Evolutionary conservation across 2,113 vertebrate genomes (phyloP).

Genomic region (Gymnarchus niloticus): DNA sequence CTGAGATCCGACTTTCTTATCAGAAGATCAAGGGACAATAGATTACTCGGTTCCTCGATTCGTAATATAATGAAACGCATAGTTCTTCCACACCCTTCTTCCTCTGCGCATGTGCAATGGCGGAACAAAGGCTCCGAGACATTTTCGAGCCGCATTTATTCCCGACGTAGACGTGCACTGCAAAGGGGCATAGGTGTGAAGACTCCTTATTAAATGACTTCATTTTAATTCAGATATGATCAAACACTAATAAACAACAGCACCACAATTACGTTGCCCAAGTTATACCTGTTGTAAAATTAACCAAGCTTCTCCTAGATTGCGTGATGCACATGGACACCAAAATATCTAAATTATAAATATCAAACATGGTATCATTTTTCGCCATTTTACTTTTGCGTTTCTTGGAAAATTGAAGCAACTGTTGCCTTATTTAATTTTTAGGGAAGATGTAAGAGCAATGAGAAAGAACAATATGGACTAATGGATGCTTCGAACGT

Average conservation of each 20-base stretch:
- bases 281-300: neutral
- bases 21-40: neutral
- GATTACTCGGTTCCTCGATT: neutral
- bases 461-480: neutral
- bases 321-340: neutral
- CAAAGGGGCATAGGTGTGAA: neutral
- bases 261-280: neutral
- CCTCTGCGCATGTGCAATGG: constrained; percentile 3
- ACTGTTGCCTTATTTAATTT: neutral
- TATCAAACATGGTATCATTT: neutral
- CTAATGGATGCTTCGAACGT: neutral
- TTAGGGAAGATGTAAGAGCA: neutral
- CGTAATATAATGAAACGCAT: neutral
- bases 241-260: neutral
- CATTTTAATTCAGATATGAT: constrained; percentile 3
- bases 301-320: neutral
- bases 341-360: neutral
- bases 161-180: neutral
- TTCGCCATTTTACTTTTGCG: neutral
- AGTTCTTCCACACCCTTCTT: neutral
- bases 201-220: neutral
- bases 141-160: neutral
- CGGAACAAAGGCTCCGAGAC: neutral
- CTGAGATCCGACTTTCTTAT: neutral
- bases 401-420: neutral